Percentiles rank a stretch among this genome's conserved stretches.
Evolutionary conservation across 2,113 vertebrate genomes (phyloP).

Genomic region (Hemiprocne comata): DNA sequence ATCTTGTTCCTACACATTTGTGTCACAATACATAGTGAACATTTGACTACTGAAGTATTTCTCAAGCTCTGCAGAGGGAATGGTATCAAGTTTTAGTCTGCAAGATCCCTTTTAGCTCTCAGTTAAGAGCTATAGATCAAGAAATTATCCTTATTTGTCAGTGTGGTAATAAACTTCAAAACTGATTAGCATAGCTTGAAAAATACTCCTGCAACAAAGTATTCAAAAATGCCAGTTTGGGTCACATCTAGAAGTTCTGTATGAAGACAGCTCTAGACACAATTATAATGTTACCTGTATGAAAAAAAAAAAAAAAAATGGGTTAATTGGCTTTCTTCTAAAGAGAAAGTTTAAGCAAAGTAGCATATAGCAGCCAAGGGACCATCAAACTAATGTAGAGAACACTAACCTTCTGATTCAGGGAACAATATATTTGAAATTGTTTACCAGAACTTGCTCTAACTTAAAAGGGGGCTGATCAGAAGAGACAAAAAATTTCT

Average conservation of each 20-base stretch:
- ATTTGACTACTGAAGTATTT: neutral
- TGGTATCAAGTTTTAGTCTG: neutral
- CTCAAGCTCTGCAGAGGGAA: neutral
- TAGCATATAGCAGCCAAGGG: neutral
- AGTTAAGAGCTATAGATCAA: neutral
- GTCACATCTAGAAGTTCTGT: neutral
- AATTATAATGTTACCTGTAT: neutral
- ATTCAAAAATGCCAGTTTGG: neutral
- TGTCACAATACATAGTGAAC: neutral
- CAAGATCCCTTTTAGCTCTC: neutral
- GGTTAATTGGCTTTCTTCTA: neutral
- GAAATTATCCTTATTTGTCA: neutral
- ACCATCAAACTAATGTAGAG: neutral
- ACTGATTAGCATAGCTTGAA: neutral
- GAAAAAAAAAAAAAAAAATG: neutral
- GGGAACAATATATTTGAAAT: neutral
- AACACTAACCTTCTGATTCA: neutral
- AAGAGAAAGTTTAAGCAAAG: neutral
- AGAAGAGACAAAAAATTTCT: neutral
- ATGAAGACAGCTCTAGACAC: neutral
- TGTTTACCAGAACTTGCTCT: neutral
- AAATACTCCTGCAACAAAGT: neutral
- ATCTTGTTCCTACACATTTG: neutral
- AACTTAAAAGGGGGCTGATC: neutral
- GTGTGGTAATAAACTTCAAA: neutral